phyloP scores from a whole-genome alignment of 2,113 vertebrate genomes.

The Tachycineta bicolor region DNA sequence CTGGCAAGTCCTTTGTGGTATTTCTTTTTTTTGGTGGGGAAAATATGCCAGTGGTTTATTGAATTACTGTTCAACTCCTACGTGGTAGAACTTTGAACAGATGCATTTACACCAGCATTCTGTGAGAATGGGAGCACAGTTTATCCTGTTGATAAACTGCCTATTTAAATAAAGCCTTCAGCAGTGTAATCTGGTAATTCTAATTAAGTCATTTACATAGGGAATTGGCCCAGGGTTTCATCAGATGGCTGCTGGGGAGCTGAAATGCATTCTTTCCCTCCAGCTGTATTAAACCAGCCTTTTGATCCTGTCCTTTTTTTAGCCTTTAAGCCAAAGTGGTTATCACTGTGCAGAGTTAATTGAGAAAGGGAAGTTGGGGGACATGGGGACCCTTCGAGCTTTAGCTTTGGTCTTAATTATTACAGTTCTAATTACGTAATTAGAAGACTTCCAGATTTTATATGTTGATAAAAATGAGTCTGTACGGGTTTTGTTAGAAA shows the following conservation, averaged over 20 bases:
- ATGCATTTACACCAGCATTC: neutral
- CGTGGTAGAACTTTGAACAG: neutral
- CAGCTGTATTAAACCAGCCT: conserved; percentile 67
- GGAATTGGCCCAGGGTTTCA: conserved; percentile 69
- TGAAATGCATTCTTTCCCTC: conserved; percentile 75
- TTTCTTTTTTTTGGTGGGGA: neutral
- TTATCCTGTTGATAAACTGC: conserved; percentile 57
- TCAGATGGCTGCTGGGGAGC: conserved; percentile 70
- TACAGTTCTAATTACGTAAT: conserved; percentile 41
- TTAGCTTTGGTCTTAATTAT: conserved; percentile 34
- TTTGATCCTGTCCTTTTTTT: conserved; percentile 62
- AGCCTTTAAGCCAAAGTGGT: conserved; percentile 67
- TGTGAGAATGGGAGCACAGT: conserved; percentile 36
- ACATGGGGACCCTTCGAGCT: neutral
- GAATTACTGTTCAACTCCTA: neutral
- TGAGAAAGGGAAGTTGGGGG: conserved; percentile 45
- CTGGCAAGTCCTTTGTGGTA: neutral
- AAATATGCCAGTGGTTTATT: neutral
- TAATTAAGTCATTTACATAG: conserved; percentile 78
- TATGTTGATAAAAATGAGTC: conserved; percentile 10
- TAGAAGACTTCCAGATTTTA: conserved; percentile 11
- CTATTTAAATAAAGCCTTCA: conserved; percentile 74
- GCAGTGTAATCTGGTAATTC: conserved; percentile 71
- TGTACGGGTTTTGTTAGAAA: neutral
- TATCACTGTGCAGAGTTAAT: conserved; percentile 74